Base-by-base conservation (phyloP, 2,797 vertebrate species). In the Rhabdomys pumilio region DNA sequence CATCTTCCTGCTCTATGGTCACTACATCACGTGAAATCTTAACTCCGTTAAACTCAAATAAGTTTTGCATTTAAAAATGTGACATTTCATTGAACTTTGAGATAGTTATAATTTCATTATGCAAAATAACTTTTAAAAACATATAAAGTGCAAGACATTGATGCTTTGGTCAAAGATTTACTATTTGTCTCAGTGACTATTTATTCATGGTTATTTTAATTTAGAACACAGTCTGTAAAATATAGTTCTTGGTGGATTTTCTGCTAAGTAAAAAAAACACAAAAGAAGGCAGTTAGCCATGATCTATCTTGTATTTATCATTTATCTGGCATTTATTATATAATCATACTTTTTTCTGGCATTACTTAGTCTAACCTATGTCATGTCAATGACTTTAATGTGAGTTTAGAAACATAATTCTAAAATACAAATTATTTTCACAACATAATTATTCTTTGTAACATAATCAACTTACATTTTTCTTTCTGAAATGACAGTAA, bases 301-400 rank as follows among this genome's bases (percentile, higher is more conserved):
- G 73, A 77, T 96, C 87, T 95, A 41, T 63, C 67, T 69, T 85
- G 1, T 75, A 59, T 76, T 90, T 77, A 55, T 88, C 85, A 93
- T 93, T 96, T 85, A 96, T 77, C 69, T 93, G 80, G 20, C 90
- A 95, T 72, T 95, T 95, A 94, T 95, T 95, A 67, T 53, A 65
- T 83, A 94, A 97, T 93, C 72, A 73, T 67, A 89, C 77, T 89
- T 93, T 89, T 90, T 88, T 90, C 59, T 73, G 72, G 47, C 50
- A 84, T 96, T 91, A 76, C 34, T 94, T 96, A 94, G 67, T 93
- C 41, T 88, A 91, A 47, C 13, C 50, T 77, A 86, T 44, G 34
- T 75, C 88, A 85, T 31, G 83, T 61, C 57, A 90, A 90, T 79
- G 72, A 85, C n/a, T 90, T 92, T 72, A 93, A 82, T 34, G 34